Evolutionary conservation across 1,140 invertebrate species (phyloP).

Genomic region (Eulimnadia texana): DNA sequence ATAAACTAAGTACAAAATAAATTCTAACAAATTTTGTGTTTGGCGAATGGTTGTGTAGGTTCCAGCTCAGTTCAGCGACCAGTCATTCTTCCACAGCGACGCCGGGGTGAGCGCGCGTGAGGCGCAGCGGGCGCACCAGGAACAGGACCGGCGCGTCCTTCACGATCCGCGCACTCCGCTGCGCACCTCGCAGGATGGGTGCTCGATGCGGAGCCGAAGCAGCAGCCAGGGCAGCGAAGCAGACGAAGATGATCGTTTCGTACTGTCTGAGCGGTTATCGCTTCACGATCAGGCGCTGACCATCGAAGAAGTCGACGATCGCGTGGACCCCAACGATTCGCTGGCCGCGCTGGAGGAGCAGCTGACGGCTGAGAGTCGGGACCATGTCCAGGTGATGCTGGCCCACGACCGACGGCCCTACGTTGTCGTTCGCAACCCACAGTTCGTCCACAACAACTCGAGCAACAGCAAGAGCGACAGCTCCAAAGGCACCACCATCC

Average conservation of each 20-base stretch:
- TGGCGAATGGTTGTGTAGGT: constrained; percentile 33
- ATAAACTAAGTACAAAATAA: too few species aligned
- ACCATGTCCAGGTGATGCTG: constrained; percentile 14
- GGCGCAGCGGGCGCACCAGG: constrained; percentile 17
- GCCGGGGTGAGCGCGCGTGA: constrained; percentile 40
- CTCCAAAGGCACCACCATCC: constrained; percentile 23
- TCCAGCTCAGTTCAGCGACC: constrained; percentile 40
- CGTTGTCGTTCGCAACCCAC: constrained; percentile 15
- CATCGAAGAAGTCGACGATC: constrained; percentile 17
- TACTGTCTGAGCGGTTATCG: constrained; percentile 1
- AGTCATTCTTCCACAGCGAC: constrained; percentile 64
- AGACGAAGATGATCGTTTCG: constrained; percentile 3
- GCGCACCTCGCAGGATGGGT: not conserved
- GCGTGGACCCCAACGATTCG: not conserved
- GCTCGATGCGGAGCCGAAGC: not conserved
- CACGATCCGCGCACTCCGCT: constrained; percentile 20
- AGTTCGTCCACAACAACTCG: constrained; percentile 15
- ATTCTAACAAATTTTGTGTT: too few species aligned
- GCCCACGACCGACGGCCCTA: constrained; percentile 17
- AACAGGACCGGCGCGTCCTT: constrained; percentile 14
- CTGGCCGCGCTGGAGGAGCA: constrained; percentile 6
- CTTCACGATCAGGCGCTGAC: constrained; percentile 9
- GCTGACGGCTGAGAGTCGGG: constrained; percentile 10
- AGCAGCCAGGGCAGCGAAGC: not conserved
- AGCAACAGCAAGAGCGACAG: constrained; percentile 23